Evolutionary conservation across 2,888 invertebrate genomes (phyloP).

Genomic region (Agriotes lineatus): DNA sequence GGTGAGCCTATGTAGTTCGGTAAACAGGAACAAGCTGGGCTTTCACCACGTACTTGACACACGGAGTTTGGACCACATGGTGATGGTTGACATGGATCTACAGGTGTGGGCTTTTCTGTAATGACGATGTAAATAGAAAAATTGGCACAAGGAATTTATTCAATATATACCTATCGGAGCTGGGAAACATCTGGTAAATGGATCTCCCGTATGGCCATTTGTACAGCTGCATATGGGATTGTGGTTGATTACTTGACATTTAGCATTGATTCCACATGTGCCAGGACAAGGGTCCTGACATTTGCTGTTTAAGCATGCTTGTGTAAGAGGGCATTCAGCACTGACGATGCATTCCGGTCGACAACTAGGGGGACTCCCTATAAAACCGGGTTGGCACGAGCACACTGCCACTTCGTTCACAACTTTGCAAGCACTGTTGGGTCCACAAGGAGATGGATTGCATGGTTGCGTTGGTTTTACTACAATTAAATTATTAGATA

Average conservation of each 20-base stretch:
- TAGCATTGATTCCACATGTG: slow-evolving; percentile 76
- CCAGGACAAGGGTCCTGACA: slow-evolving; percentile 80
- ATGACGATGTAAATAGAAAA: no score
- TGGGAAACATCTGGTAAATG: slow-evolving; percentile 73
- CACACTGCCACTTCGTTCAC: slow-evolving; percentile 77
- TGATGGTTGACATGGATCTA: slow-evolving; percentile 77
- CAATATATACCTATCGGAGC: slow-evolving; percentile 36
- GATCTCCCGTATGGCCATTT: slow-evolving; percentile 73
- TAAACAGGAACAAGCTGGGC: slow-evolving; percentile 72
- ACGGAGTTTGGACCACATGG: slow-evolving; percentile 85
- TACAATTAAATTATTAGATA: not conserved
- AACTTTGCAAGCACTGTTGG: slow-evolving; percentile 73
- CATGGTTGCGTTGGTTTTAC: slow-evolving; percentile 67
- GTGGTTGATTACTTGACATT: slow-evolving; percentile 80
- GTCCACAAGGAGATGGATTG: slow-evolving; percentile 75
- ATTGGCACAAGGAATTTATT: no score
- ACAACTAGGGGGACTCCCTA: slow-evolving; percentile 77
- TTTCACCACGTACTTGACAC: slow-evolving; percentile 74
- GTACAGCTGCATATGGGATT: slow-evolving; percentile 80
- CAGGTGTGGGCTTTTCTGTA: slow-evolving; percentile 54
- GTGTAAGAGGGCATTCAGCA: slow-evolving; percentile 75
- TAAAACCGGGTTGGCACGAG: slow-evolving; percentile 74
- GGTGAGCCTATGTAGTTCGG: slow-evolving; percentile 72
- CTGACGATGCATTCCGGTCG: slow-evolving; percentile 79
- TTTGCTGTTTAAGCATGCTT: slow-evolving; percentile 78